Evolutionary conservation across 2,113 vertebrate species (phyloP), one percentile per base, ranked within the genome.

Genomic region (Mionectes macconnelli): DNA sequence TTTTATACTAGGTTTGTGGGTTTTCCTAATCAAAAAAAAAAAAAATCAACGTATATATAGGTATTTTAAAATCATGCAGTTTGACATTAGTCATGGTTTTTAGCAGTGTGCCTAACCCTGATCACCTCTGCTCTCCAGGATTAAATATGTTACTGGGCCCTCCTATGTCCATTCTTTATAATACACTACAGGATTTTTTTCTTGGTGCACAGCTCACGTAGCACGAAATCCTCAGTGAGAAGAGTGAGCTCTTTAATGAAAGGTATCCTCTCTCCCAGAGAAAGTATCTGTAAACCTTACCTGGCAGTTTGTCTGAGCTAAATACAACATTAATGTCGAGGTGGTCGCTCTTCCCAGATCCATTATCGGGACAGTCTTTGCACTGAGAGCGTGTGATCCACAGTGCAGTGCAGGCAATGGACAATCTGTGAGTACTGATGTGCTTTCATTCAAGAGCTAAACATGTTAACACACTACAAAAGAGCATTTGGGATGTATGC

Each of bases 201-300:
- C 39, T 62, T 1, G 2, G 85, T 95, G 83, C 83, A 89, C 33
- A 72, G 76, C 83, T 70, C 37, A 77, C 1, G 6, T 86, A 80
- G 55, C 83, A 90, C 63, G 63, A 85, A 91, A 62, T 77, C 75
- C 76, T 92, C 57, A 88, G 89, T 87, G 73, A 94, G 76, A 93
- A 95, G 90, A 81, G 79, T 75, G 83, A 93, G 84, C 77, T 96
- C 93, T 96, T 90, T 84, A 70, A 93, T 93, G 93, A 74, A 90
- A 87, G 42, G 88, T 10, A 57, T 76, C 53, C 64, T 86, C 88
- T 95, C 68, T 92, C 57, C 50, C 94, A 89, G 45, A 81, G 66
- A 88, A 75, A 91, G 78, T 64, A 76, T 82, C 17, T 45, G 30
- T 33, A 80, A 28, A 6, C 57, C 85, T 94, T 90, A 92, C 88